phyloP scores from a whole-genome alignment of 1,140 invertebrate genomes.

The Holcopasites calliopsidis region DNA sequence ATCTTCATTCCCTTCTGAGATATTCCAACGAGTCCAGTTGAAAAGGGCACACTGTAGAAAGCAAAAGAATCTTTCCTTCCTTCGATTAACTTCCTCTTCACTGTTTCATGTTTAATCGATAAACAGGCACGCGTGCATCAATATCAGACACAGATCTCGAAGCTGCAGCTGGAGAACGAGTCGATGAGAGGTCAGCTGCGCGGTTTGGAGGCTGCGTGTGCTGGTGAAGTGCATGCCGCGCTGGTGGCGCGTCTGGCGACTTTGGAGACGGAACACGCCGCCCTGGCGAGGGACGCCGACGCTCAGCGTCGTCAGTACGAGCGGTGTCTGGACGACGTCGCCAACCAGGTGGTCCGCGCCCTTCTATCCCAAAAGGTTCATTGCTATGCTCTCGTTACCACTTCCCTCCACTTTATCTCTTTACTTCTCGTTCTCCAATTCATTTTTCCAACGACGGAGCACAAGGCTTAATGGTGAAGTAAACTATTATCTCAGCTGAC shows the following conservation, averaged over 20 bases:
- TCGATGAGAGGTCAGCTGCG: conserved; percentile 84
- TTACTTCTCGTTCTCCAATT: background rate
- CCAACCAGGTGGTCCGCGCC: conserved; percentile 89
- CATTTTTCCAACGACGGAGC: background rate
- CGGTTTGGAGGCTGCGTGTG: conserved; percentile 81
- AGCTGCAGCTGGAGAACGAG: conserved; percentile 87
- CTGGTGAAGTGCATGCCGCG: conserved; percentile 79
- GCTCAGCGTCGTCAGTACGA: conserved; percentile 85
- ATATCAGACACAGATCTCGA: conserved; percentile 85
- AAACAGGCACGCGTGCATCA: conserved; percentile 86
- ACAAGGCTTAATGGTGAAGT: no score
- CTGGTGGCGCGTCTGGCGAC: conserved; percentile 83
- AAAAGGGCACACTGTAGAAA: no score
- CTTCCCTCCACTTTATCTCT: conserved; percentile 30
- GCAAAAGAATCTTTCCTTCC: no score
- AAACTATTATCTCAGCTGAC: no score
- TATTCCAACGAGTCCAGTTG: no score
- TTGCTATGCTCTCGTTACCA: conserved; percentile 62
- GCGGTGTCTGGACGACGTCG: conserved; percentile 88
- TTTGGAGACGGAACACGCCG: conserved; percentile 83
- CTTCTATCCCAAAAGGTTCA: conserved; percentile 90
- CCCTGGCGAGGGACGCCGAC: conserved; percentile 82
- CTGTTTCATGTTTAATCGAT: conserved; percentile 45
- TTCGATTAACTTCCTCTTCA: background rate
- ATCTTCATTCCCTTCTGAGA: no score